Evolutionary conservation across 2,888 invertebrate species (phyloP).

Genomic region (Drosophila demipolita): DNA sequence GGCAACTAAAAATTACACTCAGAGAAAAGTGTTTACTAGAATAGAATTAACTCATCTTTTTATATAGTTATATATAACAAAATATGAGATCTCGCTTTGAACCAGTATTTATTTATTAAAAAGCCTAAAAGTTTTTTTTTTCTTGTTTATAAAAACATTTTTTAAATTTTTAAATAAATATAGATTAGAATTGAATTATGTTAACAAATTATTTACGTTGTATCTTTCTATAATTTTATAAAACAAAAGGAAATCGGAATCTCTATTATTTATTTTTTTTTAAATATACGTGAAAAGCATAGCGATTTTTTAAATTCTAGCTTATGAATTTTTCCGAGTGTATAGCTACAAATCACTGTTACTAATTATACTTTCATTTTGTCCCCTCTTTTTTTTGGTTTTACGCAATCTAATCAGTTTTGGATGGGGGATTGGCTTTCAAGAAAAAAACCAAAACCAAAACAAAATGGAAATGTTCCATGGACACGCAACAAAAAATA

Average conservation of each 20-base stretch:
- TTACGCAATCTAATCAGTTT: conserved; percentile 58
- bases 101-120: too few species aligned
- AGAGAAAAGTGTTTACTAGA: neutral
- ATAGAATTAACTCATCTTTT: neutral
- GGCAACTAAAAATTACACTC: conserved; percentile 13
- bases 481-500: conserved; percentile 48
- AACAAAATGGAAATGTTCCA: conserved; percentile 42
- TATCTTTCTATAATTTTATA: too few species aligned
- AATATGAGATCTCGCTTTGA: too few species aligned
- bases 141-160: too few species aligned
- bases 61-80: neutral
- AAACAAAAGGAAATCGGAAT: too few species aligned
- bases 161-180: too few species aligned
- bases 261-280: too few species aligned
- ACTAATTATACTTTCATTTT: conserved; percentile 76
- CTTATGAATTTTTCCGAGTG: conserved; percentile 4
- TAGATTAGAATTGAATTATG: too few species aligned
- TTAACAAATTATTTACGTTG: neutral
- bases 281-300: neutral
- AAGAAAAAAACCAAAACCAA: conserved; percentile 13
- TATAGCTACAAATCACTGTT: conserved; percentile 73
- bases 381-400: conserved; percentile 3
- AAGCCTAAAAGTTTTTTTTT: too few species aligned
- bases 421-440: conserved; percentile 2
- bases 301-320: neutral